Percentiles rank a stretch among this genome's conserved stretches.
Conservation (phyloP, 2,797 vertebrate genomes). For the Enteromius radiatus region DNA sequence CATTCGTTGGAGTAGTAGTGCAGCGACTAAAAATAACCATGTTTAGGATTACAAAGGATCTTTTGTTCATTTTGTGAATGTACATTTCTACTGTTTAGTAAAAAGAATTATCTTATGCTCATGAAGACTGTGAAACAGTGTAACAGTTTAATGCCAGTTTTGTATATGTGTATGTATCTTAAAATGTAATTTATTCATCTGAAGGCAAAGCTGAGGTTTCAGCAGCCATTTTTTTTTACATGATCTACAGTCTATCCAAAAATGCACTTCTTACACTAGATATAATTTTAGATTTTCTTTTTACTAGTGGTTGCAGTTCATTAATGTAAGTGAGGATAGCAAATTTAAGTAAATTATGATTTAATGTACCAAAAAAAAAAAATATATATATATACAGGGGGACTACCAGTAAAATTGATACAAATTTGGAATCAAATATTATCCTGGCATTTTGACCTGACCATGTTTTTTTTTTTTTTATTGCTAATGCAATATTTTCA, state of each 20-base stretch:
- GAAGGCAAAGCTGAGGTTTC: not conserved
- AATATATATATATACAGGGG: too few species aligned
- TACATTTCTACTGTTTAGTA: not conserved
- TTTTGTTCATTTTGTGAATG: not conserved
- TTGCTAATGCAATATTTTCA: not conserved
- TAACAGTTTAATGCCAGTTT: not conserved
- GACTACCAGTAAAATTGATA: not conserved
- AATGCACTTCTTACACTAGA: not conserved
- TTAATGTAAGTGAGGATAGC: not conserved
- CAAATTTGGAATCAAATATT: not conserved
- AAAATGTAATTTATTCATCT: not conserved
- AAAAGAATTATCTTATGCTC: not conserved
- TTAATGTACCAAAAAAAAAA: not conserved
- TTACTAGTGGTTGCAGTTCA: too few species aligned
- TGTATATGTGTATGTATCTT: not conserved
- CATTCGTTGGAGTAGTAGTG: not conserved
- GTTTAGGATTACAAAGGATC: conserved; percentile 4
- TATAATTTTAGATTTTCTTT: not conserved
- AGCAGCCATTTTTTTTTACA: not conserved
- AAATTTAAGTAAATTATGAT: not conserved
- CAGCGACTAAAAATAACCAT: conserved; percentile 10
- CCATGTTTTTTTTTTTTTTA: not conserved
- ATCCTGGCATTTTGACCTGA: not conserved
- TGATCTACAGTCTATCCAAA: not conserved
- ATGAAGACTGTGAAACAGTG: not conserved